Evolutionary conservation across 1,140 invertebrate species (phyloP).

Genomic region (Colletes latitarsis): DNA sequence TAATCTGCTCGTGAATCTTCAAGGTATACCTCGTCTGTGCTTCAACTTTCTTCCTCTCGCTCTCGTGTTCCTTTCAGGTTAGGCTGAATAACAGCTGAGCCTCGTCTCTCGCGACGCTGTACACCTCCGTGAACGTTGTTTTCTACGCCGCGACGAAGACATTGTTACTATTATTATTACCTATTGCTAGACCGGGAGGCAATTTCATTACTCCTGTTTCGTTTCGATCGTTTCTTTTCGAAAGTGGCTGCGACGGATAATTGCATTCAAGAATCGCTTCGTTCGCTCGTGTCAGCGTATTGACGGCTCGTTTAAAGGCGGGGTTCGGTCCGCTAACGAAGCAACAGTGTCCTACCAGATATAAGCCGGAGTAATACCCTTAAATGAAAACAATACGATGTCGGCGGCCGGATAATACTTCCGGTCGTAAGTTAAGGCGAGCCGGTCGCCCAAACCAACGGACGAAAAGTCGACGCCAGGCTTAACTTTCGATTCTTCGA

Average conservation of each 20-base stretch:
- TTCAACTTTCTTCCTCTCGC: no score
- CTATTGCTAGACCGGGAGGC: no score
- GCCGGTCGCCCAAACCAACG: not conserved
- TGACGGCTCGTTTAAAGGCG: slow-evolving; percentile 43
- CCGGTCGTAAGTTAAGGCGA: slow-evolving; percentile 63
- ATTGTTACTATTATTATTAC: no score
- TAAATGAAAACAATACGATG: slow-evolving; percentile 63
- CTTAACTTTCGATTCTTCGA: not conserved
- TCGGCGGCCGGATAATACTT: slow-evolving; percentile 62
- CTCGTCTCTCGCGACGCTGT: no score
- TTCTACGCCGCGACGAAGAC: no score
- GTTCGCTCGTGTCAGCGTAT: not conserved
- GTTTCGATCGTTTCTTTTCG: no score
- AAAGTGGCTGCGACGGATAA: not conserved
- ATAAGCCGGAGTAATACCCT: slow-evolving; percentile 50
- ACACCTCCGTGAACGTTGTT: no score
- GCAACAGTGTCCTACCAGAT: slow-evolving; percentile 39
- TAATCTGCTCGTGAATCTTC: no score
- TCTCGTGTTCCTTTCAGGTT: no score
- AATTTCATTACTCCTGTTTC: not conserved
- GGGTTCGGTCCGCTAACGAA: slow-evolving; percentile 40
- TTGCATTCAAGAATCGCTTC: slow-evolving; percentile 8
- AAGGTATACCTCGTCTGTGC: no score
- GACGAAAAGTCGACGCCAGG: slow-evolving; percentile 6
- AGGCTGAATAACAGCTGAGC: no score